Base-by-base conservation (phyloP, 1,140 invertebrate species). In the Chlorops oryzae region DNA sequence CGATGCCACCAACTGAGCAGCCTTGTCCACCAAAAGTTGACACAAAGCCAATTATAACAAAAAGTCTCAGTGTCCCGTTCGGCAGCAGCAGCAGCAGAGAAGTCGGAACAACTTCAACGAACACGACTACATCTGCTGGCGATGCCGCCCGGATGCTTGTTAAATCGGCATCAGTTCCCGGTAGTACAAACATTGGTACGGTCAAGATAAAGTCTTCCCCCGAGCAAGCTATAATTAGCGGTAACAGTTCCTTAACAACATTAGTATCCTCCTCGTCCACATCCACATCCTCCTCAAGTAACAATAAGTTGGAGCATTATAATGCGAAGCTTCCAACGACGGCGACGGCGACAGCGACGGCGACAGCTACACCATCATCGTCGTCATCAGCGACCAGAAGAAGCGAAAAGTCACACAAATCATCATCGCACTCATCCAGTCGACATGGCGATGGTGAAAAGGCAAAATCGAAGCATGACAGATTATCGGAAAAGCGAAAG, bases 91-190 rank as follows among this genome's bases (percentile, higher is more conserved):
- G 13, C 49, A 32, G 50, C 57, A 54, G 53, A 60, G 39, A 49
- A n/a, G n/a, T n/a, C 56, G 20, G 59, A 32, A 54, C 54, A 48
- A 55, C 57, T 32, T 57, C 39, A 35, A 34, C 35, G 22, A n/a
- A n/a, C n/a, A 23, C 40, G 28, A 6, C 46, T 20, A 62, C 73
- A 12, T 51, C 74, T 40, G 69, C 74, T 24, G 43, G 46, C 7
- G 51, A 43, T 17, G 48, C 52, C 42, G 25, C 59, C 58, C 47
- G 52, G 64, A 43, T 59, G 62, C 52, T 65, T 61, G 59, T 58
- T 42, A 74, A 75, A 57, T 74, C 63, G 23, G 64, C 59, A 23
- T 71, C 75, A 49, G 74, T 75, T 59, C 65, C 72, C 53, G 75
- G 74, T 23, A 76, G 74, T 67, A 73, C 73, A 49, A 68, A 59